Conservation (phyloP, 2,113 vertebrate genomes). For the Nansenia antarctica region DNA sequence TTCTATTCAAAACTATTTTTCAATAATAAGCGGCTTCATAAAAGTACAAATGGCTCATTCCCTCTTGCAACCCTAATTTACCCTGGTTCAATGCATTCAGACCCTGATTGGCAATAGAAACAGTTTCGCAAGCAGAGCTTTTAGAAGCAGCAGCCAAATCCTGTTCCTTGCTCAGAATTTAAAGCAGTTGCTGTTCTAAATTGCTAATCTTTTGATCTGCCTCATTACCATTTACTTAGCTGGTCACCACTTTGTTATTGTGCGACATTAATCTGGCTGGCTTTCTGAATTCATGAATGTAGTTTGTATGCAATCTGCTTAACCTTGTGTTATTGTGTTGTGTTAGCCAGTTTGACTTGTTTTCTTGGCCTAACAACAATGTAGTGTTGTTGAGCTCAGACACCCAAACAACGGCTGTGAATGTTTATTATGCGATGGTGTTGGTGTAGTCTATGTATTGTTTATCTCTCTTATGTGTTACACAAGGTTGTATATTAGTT, state of each 20-base stretch:
- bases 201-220: slow-evolving; percentile 11
- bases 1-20: not conserved
- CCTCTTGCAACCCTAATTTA: not conserved
- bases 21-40: not conserved
- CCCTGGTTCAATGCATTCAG: not conserved
- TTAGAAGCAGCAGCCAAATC: slow-evolving; percentile 2
- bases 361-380: not conserved
- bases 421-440: no score
- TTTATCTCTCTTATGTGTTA: no score
- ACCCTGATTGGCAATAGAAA: not conserved
- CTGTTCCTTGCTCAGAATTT: not conserved
- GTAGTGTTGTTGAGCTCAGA: not conserved
- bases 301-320: not conserved
- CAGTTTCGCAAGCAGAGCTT: slow-evolving; percentile 1
- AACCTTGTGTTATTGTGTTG: not conserved
- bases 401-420: not conserved
- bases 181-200: not conserved
- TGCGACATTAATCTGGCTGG: not conserved
- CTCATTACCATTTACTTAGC: not conserved
- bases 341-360: no score
- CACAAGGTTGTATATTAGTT: no score
- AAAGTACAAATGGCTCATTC: not conserved
- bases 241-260: not conserved
- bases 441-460: no score
- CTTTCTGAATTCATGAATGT: slow-evolving; percentile 20